Evolutionary conservation across 2,797 vertebrate genomes (phyloP).

Genomic region (Rallus crepitans): DNA sequence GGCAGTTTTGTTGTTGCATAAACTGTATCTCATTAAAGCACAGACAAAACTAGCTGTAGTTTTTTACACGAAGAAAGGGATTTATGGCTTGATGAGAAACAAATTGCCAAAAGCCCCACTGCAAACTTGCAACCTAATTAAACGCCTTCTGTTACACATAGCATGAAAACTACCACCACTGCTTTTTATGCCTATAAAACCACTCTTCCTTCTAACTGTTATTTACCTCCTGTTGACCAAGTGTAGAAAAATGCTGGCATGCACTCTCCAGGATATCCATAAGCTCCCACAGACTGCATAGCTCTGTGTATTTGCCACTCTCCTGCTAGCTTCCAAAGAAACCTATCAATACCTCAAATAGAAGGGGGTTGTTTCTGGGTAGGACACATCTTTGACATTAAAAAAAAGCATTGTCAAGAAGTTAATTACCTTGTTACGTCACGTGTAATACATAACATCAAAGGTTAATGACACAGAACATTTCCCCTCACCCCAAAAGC

Average conservation of each 20-base stretch:
- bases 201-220: constrained; percentile 50
- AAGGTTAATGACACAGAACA: background rate
- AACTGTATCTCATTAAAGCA: constrained; percentile 34
- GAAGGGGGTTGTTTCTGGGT: background rate
- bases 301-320: background rate
- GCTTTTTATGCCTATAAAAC: constrained; percentile 55
- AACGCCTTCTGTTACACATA: constrained; percentile 61
- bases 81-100: constrained; percentile 53
- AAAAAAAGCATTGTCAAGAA: background rate
- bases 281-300: background rate
- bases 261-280: background rate
- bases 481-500: constrained; percentile 2
- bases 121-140: constrained; percentile 63
- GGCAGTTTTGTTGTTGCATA: background rate
- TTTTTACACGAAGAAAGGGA: constrained; percentile 48
- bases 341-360: background rate
- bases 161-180: constrained; percentile 31
- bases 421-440: background rate
- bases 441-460: background rate
- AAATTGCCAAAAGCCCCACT: constrained; percentile 47
- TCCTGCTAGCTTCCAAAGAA: background rate
- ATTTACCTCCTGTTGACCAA: constrained; percentile 57
- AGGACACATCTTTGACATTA: background rate
- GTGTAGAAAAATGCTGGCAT: background rate
- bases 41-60: constrained; percentile 2